Evolutionary conservation across 2,797 vertebrate species (phyloP).

Genomic region (Philypnodon macrostomus): DNA sequence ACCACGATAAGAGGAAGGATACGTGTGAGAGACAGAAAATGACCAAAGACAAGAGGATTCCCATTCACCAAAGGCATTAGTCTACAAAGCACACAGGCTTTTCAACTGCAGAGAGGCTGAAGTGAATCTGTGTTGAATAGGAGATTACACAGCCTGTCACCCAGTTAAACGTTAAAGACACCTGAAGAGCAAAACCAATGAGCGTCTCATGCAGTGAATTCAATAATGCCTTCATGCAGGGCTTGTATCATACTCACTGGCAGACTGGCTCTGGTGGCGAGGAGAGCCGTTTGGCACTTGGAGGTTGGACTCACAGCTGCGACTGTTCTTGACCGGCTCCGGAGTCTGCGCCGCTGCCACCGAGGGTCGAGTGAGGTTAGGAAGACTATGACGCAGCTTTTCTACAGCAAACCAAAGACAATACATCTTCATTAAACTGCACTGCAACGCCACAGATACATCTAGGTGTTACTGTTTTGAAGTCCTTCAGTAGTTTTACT

Average conservation of each 20-base stretch:
- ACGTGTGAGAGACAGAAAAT: constrained; percentile 27
- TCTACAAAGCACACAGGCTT: constrained; percentile 41
- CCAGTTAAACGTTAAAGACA: constrained; percentile 5
- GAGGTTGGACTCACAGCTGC: constrained; percentile 94
- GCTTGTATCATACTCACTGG: constrained; percentile 82
- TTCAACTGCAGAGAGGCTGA: constrained; percentile 5
- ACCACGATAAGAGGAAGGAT: constrained; percentile 17
- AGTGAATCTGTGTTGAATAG: constrained; percentile 31
- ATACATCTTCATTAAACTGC: background rate
- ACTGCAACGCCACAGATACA: background rate
- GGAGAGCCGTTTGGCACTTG: constrained; percentile 96
- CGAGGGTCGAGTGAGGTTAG: constrained; percentile 89
- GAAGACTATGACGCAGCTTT: constrained; percentile 96
- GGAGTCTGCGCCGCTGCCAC: constrained; percentile 59
- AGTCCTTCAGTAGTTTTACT: too few relatives aligned
- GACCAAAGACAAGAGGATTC: constrained; percentile 44
- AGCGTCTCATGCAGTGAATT: constrained; percentile 15
- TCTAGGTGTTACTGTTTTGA: too few relatives aligned
- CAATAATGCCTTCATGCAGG: background rate
- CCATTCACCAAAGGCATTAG: constrained; percentile 40
- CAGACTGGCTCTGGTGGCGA: constrained; percentile 91
- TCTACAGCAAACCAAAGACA: constrained; percentile 68
- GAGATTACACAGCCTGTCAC: constrained; percentile 31
- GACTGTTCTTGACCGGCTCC: constrained; percentile 95
- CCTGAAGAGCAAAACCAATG: constrained; percentile 26